phyloP scores from a whole-genome alignment of 2,888 invertebrate species.

The Scelioninae gen. 2 region DNA sequence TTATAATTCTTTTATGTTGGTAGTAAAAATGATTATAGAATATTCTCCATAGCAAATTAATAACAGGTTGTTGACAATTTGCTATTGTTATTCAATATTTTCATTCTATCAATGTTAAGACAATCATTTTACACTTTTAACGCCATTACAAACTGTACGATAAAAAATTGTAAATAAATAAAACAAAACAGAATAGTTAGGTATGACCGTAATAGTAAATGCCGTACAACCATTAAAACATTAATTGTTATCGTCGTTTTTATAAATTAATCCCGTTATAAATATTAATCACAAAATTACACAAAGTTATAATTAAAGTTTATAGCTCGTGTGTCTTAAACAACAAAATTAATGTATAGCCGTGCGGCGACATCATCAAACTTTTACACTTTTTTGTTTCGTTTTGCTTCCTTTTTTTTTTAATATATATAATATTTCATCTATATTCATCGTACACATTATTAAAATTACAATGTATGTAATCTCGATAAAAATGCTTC shows the following conservation, averaged over 20 bases:
- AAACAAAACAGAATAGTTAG: neutral
- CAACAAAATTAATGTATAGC: constrained; percentile 45
- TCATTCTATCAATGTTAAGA: constrained; percentile 18
- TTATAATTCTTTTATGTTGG: constrained; percentile 14
- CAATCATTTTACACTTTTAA: constrained; percentile 28
- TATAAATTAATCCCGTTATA: constrained; percentile 35
- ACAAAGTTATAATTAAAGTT: constrained; percentile 29
- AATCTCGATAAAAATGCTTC: constrained; percentile 26
- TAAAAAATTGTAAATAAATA: constrained; percentile 7
- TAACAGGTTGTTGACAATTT: constrained; percentile 34
- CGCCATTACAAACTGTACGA: constrained; percentile 14
- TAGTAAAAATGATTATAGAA: constrained; percentile 30
- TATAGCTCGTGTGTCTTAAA: constrained; percentile 22
- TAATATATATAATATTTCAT: neutral
- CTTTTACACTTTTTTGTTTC: constrained; percentile 26
- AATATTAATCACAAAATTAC: constrained; percentile 52
- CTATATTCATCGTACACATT: constrained; percentile 8
- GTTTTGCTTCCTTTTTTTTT: too few species aligned
- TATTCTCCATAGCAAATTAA: constrained; percentile 12
- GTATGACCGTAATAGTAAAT: constrained; percentile 30
- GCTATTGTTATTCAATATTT: constrained; percentile 26
- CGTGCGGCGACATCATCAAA: constrained; percentile 41
- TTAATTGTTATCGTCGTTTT: constrained; percentile 33
- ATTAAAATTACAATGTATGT: constrained; percentile 11
- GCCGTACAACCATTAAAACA: constrained; percentile 40